Percentiles rank a stretch among this genome's conserved stretches.
Conservation (phyloP, 2,888 invertebrate species). For the Nebria brevicollis region DNA sequence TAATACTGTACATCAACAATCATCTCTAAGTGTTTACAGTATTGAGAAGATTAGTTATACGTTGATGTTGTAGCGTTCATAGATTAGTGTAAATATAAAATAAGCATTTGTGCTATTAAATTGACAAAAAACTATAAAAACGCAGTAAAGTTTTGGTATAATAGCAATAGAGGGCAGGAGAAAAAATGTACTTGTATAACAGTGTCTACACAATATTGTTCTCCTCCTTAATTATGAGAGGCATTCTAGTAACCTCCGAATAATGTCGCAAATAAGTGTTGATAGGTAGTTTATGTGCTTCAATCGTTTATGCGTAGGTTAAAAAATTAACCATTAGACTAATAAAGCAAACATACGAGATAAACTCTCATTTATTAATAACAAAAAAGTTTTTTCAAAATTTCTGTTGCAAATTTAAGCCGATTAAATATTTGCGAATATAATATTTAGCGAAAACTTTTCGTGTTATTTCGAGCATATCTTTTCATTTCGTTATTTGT, state of each 20-base stretch:
- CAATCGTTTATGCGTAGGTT: no score
- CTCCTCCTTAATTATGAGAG: conserved; percentile 33
- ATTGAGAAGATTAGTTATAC: conserved; percentile 34
- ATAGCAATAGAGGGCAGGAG: neutral
- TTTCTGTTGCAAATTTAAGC: no score
- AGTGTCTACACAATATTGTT: conserved; percentile 38
- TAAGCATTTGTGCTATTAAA: conserved; percentile 34
- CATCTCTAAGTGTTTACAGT: conserved; percentile 34
- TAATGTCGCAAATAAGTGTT: neutral
- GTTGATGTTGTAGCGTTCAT: conserved; percentile 20
- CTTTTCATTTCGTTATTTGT: no score
- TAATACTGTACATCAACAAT: conserved; percentile 45
- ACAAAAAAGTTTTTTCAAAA: no score
- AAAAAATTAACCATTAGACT: no score
- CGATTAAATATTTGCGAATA: no score
- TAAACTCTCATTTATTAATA: no score
- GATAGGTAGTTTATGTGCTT: no score
- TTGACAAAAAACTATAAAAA: conserved; percentile 26
- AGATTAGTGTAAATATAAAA: conserved; percentile 35
- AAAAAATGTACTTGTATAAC: conserved; percentile 30
- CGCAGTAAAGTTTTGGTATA: conserved; percentile 38
- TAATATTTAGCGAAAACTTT: no score
- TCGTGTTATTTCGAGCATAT: no score
- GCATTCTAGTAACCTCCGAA: neutral
- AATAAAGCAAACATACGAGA: no score